These are phyloP conservation scores for Champsocephalus esox DNA, from an alignment of 2,797 vertebrate genomes.

Conservation along the genomic window DNA sequence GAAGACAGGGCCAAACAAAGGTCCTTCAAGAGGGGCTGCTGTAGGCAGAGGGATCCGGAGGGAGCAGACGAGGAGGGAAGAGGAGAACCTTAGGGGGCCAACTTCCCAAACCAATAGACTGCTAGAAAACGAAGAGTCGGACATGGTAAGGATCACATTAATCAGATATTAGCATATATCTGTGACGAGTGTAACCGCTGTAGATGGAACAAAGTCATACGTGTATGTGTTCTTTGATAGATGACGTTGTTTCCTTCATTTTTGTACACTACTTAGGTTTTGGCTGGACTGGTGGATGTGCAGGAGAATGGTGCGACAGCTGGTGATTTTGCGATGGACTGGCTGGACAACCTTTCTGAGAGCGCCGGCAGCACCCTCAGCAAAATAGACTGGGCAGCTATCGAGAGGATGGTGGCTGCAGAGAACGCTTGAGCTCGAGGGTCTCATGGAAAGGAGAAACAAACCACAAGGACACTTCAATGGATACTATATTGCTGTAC, in stretches of 20 bases:
- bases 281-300: constrained; percentile 24
- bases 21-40: constrained; percentile 14
- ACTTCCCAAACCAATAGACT: constrained; percentile 74
- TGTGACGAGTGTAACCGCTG: neutral
- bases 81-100: constrained; percentile 82
- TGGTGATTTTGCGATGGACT: constrained; percentile 38
- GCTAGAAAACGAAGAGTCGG: constrained; percentile 57
- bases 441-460: neutral
- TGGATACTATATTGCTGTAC: neutral
- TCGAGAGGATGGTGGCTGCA: constrained; percentile 89
- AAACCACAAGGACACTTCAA: neutral
- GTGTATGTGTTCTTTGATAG: neutral
- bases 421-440: constrained; percentile 68
- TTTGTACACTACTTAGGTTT: constrained; percentile 64
- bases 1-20: constrained; percentile 16
- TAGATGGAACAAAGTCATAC: neutral
- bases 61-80: constrained; percentile 35
- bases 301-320: constrained; percentile 20
- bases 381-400: constrained; percentile 92
- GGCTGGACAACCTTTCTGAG: constrained; percentile 83
- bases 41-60: constrained; percentile 33
- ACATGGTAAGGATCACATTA: constrained; percentile 52
- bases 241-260: constrained; percentile 14
- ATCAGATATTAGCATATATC: neutral
- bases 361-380: constrained; percentile 89